Conservation (phyloP, 2,888 invertebrate genomes). For the Nomada fabriciana region DNA sequence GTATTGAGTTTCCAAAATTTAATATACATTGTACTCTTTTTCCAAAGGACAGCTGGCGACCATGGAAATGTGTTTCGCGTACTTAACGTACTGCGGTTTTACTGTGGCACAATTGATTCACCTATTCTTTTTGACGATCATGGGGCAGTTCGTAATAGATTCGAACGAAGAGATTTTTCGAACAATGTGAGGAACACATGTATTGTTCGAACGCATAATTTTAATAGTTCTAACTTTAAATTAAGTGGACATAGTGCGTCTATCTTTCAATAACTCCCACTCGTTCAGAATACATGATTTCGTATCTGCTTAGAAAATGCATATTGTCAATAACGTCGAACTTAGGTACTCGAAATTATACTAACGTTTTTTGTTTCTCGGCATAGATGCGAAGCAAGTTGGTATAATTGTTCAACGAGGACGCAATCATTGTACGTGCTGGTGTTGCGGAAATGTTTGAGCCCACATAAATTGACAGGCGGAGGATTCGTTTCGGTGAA, state of each 20-base stretch:
- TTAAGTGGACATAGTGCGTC: neutral
- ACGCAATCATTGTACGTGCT: neutral
- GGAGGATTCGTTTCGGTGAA: slow-evolving; percentile 4
- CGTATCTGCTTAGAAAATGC: no score
- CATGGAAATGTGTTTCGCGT: neutral
- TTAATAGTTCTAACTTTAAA: neutral
- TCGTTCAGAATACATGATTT: no score
- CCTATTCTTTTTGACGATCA: neutral
- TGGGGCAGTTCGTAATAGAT: slow-evolving; percentile 18
- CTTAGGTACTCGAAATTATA: neutral
- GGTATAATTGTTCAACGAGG: neutral
- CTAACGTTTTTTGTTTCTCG: neutral
- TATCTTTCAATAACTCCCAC: no score
- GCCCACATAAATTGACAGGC: neutral
- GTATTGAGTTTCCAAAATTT: no score
- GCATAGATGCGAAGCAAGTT: neutral
- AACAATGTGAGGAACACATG: slow-evolving; percentile 4
- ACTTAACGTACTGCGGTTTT: neutral
- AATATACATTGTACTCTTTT: neutral
- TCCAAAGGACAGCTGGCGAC: neutral
- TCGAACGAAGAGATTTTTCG: neutral
- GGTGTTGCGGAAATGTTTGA: slow-evolving; percentile 4
- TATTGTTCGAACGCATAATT: no score
- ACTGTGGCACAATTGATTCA: slow-evolving; percentile 2
- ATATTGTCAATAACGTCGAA: neutral